Base-by-base conservation (phyloP, 2,888 invertebrate genomes). In the Oscheius sp. region DNA sequence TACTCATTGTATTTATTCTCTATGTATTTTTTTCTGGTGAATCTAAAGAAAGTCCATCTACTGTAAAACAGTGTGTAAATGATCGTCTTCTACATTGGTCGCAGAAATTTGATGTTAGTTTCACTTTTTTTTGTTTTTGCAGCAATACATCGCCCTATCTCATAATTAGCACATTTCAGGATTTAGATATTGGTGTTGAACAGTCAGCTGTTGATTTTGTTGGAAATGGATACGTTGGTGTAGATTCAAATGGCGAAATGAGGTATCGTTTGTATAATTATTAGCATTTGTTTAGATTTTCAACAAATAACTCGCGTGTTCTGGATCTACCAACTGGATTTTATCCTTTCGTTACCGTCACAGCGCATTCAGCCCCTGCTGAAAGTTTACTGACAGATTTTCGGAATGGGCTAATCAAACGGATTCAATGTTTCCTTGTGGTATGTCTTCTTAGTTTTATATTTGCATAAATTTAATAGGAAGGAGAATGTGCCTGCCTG, bases 201-300 rank as follows among this genome's bases (percentile, higher is more conserved):
- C 72, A 77, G 13, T 73, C 75, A 18, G 66, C 78, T 7, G 76
- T 85, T 2, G 70, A 81, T n/a, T 86, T 86, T 72, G 75, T 84
- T 27, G 86, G 86, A 13, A 86, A 86, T 69, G 86, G 86, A 23
- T 81, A 79, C 52, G 72, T 86, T 25, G 85, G 85, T 12, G 77
- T 86, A 12, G 85, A 84, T 74, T 75, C 77, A 7, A 66, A 71
- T 21, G 79, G 80, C 5, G 77, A 81, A 49, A 41, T 81, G 35
- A 64, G 78, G 49, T 45, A 16, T 49, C 7, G 29, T 49, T 3
- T 27, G 1, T 70, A 23, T 52, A 13, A n/a, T n/a, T n/a, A n/a
- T n/a, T 16, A 46, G 2, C 49, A 18, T n/a, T 23, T 23, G 5
- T 52, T 25, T 46, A 74, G 74, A 41, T 64, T 74, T 21, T 41